A percentile compares a stretch with the other conserved stretches of the same genome.
Evolutionary conservation across 1,140 invertebrate genomes (phyloP).

Genomic region (Nephila pilipes): DNA sequence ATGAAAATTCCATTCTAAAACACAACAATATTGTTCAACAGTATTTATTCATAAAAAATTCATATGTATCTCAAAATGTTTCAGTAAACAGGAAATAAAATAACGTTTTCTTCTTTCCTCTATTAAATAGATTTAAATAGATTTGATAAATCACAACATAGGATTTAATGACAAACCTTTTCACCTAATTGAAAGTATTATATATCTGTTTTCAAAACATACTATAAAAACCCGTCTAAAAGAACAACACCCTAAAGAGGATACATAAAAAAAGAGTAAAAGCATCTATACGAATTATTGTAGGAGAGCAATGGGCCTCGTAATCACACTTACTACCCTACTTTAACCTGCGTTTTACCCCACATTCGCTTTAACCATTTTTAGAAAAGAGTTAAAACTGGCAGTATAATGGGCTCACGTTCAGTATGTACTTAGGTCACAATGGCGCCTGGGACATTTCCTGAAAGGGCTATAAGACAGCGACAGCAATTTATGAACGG

Average conservation of each 20-base stretch:
- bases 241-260: background rate
- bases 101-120: too few species aligned
- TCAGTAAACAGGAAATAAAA: too few species aligned
- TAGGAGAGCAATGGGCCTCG: background rate
- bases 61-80: too few species aligned
- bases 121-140: too few species aligned
- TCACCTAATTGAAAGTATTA: background rate
- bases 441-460: background rate
- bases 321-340: constrained; percentile 2
- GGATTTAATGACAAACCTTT: too few species aligned
- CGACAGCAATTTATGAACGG: constrained; percentile 41
- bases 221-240: background rate
- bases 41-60: too few species aligned
- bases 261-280: background rate
- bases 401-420: constrained; percentile 20
- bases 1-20: too few species aligned
- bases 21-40: too few species aligned
- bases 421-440: background rate
- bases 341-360: constrained; percentile 4
- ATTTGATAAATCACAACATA: too few species aligned
- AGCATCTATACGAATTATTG: too few species aligned
- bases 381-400: constrained; percentile 10
- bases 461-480: constrained; percentile 1
- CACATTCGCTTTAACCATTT: constrained; percentile 12
- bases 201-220: background rate